Evolutionary conservation across 53 echinoderm and acorn worm species (phyloP), one percentile per base, ranked within the genome.

Genomic region (Antedon mediterranea): DNA sequence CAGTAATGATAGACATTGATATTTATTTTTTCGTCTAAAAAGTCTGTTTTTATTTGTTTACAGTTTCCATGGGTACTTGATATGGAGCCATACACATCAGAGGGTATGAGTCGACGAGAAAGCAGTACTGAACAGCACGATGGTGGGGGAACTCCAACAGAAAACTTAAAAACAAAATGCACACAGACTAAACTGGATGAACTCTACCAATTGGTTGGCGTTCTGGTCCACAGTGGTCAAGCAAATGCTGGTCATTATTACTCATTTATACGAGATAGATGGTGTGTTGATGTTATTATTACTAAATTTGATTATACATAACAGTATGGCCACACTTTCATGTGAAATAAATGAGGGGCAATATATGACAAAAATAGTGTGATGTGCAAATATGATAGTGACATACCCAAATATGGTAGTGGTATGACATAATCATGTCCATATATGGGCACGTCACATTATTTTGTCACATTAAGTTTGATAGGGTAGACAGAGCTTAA

Each of bases 201-300:
- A 30, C 79, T 89, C 32, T 97, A 97, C 71, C 97, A 97, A 29
- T 79, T 97, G 29, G 92, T 92, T 11, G 97, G 97, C 9, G 84
- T 97, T 33, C 86, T 97, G 0, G 97, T 97, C 44, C 97, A 92
- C 71, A 92, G 97, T 79, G 97, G 97, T 8, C 92, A 92, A 71
- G 97, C 97, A 76, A 97, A 97, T 29, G 92, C 92, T 33, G 97
- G 97, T 0, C 97, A 97, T 42, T 97, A 97, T 84, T 97, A 97
- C 82, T 97, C 97, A 30, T 97, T 89, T 77, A 97, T 97, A 33
- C 88, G 80, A 73, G 97, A 97, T 23, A 86, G 97, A 76, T 85
- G 92, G 97, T 97, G 72, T 71, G 87, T 37, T 37, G 37, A 6
- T 37, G 11, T 37, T 37, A 37, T 6, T 4, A 37, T 37, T 37